Conservation (phyloP, 2,113 vertebrate genomes). For the Falco punctatus region DNA sequence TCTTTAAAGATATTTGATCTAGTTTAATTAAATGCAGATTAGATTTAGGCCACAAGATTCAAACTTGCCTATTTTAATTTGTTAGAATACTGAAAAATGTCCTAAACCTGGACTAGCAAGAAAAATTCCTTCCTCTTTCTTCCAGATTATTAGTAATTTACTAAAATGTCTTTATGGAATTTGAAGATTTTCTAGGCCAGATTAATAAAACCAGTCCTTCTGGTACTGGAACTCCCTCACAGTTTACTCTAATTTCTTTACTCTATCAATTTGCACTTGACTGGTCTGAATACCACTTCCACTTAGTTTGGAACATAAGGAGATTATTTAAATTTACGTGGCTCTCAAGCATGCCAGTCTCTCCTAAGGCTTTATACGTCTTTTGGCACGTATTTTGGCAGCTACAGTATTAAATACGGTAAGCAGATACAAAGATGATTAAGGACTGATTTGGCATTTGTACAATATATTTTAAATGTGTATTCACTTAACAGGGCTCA, state of each 20-base stretch:
- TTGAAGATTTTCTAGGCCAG: not conserved
- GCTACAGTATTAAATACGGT: not conserved
- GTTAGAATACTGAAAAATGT: not conserved
- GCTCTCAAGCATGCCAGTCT: not conserved
- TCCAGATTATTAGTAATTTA: not conserved
- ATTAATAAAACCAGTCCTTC: not conserved
- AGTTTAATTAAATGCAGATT: not conserved
- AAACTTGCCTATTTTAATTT: not conserved
- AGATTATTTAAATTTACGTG: not conserved
- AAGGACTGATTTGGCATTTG: not conserved
- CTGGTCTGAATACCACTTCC: not conserved
- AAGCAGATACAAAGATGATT: not conserved
- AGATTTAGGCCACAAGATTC: not conserved
- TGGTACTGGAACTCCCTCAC: not conserved
- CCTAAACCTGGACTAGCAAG: not conserved
- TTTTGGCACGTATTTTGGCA: constrained; percentile 7
- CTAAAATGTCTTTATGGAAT: not conserved
- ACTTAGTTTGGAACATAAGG: not conserved
- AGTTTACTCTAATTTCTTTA: not conserved
- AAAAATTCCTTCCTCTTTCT: not conserved
- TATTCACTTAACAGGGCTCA: not conserved
- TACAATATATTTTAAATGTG: not conserved
- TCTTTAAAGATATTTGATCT: not conserved
- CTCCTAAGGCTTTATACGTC: not conserved
- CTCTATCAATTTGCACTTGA: not conserved